These are phyloP conservation scores for Scaptodrosophila latifasciaeformis DNA, from an alignment of 2,888 invertebrate genomes.

Conservation along the genomic window DNA sequence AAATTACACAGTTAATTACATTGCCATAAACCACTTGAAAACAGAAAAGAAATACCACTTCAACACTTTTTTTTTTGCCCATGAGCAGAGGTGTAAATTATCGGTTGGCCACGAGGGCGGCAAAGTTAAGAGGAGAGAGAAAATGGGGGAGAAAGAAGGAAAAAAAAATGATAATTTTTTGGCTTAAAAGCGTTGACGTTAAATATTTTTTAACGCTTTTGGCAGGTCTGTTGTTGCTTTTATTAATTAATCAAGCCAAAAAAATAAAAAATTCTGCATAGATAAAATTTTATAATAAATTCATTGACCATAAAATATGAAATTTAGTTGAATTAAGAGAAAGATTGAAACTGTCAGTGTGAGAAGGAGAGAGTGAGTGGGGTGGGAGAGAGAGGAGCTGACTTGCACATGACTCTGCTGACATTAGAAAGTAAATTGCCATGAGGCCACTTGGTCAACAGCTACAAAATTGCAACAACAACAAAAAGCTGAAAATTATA, in stretches of 20 bases:
- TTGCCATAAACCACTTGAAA: neutral
- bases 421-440: conserved; percentile 68
- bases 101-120: too few relatives aligned
- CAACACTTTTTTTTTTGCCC: neutral
- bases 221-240: conserved; percentile 15
- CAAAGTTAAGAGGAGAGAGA: too few relatives aligned
- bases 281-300: conserved; percentile 29
- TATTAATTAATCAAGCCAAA: conserved; percentile 24
- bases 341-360: too few relatives aligned
- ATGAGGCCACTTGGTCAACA: conserved; percentile 65
- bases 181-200: conserved; percentile 32
- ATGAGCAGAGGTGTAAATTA: conserved; percentile 21
- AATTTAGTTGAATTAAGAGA: conserved; percentile 18
- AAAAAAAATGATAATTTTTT: too few relatives aligned
- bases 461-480: conserved; percentile 11
- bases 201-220: conserved; percentile 33
- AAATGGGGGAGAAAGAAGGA: too few relatives aligned
- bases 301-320: conserved; percentile 15
- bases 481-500: conserved; percentile 5
- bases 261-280: conserved; percentile 43
- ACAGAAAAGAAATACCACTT: neutral
- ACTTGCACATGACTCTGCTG: conserved; percentile 64
- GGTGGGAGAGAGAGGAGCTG: too few relatives aligned
- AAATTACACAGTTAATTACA: conserved; percentile 11
- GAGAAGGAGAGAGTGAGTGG: too few relatives aligned